A percentile compares a stretch with the other conserved stretches of the same genome.
These are phyloP conservation scores for Lissocephala sabroskyi DNA, from an alignment of 2,888 invertebrate genomes.

Conservation along the genomic window DNA sequence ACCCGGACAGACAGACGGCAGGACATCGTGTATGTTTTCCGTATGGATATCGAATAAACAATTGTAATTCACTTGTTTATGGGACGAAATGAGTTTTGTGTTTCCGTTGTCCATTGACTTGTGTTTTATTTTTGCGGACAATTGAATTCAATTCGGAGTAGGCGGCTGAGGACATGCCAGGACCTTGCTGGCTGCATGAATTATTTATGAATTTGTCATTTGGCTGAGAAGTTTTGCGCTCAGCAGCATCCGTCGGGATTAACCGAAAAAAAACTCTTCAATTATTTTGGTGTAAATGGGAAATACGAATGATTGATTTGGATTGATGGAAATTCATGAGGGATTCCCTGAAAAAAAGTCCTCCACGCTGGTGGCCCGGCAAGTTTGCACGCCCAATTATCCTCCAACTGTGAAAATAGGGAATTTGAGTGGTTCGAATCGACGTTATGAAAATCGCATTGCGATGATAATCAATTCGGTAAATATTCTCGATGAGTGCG, in stretches of 20 bases:
- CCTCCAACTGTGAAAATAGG: no score
- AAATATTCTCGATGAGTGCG: slow-evolving; percentile 30
- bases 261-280: background rate
- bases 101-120: slow-evolving; percentile 4
- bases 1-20: background rate
- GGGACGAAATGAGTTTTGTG: slow-evolving; percentile 11
- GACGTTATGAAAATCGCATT: slow-evolving; percentile 44
- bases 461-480: slow-evolving; percentile 49
- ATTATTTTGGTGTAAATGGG: background rate
- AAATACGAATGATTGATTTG: no score
- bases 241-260: no score
- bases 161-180: no score
- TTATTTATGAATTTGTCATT: no score
- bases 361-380: no score
- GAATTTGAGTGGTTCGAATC: no score
- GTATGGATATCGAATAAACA: slow-evolving; percentile 26
- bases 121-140: slow-evolving; percentile 24
- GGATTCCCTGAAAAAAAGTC: background rate
- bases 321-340: background rate
- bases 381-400: no score
- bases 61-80: slow-evolving; percentile 42
- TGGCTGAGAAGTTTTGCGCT: no score
- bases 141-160: slow-evolving; percentile 22
- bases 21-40: slow-evolving; percentile 1
- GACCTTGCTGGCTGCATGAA: no score